Evolutionary conservation across 2,113 vertebrate species (phyloP).

Genomic region (Xerus inauris): DNA sequence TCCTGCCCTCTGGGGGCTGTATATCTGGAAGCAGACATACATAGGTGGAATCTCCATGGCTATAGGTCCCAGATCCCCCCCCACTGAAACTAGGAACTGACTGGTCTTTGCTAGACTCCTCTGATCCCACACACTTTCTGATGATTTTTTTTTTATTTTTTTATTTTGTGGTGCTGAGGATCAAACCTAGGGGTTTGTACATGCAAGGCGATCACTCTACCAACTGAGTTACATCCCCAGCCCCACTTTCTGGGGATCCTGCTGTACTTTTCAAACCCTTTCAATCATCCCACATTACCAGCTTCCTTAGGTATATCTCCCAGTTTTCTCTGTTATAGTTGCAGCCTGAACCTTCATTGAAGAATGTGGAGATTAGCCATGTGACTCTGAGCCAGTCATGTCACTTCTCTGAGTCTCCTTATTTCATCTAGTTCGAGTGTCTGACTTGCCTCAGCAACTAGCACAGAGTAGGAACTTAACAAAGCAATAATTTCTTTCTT

Average conservation of each 20-base stretch:
- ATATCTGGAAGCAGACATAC: slow-evolving; percentile 84
- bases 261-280: not conserved
- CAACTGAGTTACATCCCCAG: no score
- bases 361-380: not conserved
- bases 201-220: no score
- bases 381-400: slow-evolving; percentile 12
- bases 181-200: no score
- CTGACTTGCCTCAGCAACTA: not conserved
- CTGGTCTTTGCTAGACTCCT: not conserved
- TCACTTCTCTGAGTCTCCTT: not conserved
- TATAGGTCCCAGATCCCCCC: not conserved
- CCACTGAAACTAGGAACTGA: not conserved
- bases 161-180: no score
- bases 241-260: not conserved
- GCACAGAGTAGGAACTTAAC: not conserved
- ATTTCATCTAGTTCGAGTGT: not conserved
- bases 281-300: not conserved
- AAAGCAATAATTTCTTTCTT: slow-evolving; percentile 37
- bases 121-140: not conserved
- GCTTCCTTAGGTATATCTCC: not conserved
- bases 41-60: not conserved
- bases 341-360: not conserved
- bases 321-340: not conserved
- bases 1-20: slow-evolving; percentile 91
- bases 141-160: no score